Base-by-base conservation (phyloP, 2,888 invertebrate genomes). In the Acanthoscelides obtectus region DNA sequence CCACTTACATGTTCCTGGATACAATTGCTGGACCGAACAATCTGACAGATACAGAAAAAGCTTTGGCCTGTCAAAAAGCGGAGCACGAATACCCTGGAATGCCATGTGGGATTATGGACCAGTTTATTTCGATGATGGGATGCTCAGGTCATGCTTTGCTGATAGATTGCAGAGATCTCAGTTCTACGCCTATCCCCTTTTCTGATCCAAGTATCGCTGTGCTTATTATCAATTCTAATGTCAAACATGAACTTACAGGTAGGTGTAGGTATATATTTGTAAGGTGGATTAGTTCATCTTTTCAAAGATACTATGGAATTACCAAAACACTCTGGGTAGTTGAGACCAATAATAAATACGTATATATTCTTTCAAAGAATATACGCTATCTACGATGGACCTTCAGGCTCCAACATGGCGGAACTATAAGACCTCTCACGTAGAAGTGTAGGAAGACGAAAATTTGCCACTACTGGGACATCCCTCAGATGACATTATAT, bases 41-140 rank as follows among this genome's bases (percentile, higher is more conserved):
- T n/a, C 77, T 83, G 72, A 86, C 87, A 90, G 79, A 80, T 3
- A 81, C 78, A 22, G 88, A 89, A 73, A 95, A 94, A 81, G 95
- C 95, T 0, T 86, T 94, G 76, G 88, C 92, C n/a, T 98, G 98
- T 82, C 97, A 97, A 86, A 93, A 93, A 81, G 97, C 97, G 0
- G 98, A 98, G 83, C 96, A 98, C 83, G 91, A 93, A 75, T 98
- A 93, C 84, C 96, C 95, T 0, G 92, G 92, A 0, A 93, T 96
- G 88, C 97, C 98, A 0, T 97, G 98, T 83, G 97, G 98, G 0
- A 96, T 98, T 80, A 98, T 98, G 98, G 98, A 98, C 86, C 97
- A 98, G 86, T 95, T 95, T 84, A 93, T 97, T 77, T 94, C 95
- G 12, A 89, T 93, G 0, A 90, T 96, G 90, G 97, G 92, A 0